These are phyloP conservation scores for Antheraea assamensis DNA, from an alignment of 2,888 invertebrate genomes.

Conservation along the genomic window DNA sequence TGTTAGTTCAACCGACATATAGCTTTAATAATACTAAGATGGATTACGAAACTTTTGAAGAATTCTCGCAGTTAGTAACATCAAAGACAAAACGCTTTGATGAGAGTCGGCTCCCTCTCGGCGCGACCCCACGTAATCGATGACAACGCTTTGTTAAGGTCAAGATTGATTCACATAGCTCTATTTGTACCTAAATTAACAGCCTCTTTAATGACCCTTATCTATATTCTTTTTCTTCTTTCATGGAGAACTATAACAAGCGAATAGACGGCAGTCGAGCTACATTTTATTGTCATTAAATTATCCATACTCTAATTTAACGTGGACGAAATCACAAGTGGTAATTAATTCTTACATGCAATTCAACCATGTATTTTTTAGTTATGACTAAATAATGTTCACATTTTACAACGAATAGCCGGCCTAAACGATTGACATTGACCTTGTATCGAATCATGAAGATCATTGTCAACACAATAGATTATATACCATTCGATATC, in stretches of 20 bases:
- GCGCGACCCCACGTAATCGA: slow-evolving; percentile 42
- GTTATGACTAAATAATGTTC: too few relatives aligned
- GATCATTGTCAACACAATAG: neutral
- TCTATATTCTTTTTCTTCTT: neutral
- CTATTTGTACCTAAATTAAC: slow-evolving; percentile 4
- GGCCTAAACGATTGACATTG: neutral
- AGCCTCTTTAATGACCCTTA: neutral
- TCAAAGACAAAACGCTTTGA: slow-evolving; percentile 10
- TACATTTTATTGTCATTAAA: too few relatives aligned
- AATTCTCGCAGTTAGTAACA: slow-evolving; percentile 5
- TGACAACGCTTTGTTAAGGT: slow-evolving; percentile 44
- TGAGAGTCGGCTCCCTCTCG: slow-evolving; percentile 30
- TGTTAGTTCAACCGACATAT: neutral
- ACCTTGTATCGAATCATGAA: neutral
- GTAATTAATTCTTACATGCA: too few relatives aligned
- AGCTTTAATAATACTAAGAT: neutral
- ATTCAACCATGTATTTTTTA: too few relatives aligned
- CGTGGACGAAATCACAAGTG: too few relatives aligned
- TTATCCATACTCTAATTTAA: too few relatives aligned
- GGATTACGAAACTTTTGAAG: neutral
- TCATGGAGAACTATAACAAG: too few relatives aligned
- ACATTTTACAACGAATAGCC: neutral
- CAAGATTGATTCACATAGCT: slow-evolving; percentile 35
- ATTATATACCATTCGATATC: neutral
- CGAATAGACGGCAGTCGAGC: too few relatives aligned